A percentile compares a stretch with the other conserved stretches of the same genome.
Conservation (phyloP, 1,140 invertebrate species). For the Drosophila biarmipes region DNA sequence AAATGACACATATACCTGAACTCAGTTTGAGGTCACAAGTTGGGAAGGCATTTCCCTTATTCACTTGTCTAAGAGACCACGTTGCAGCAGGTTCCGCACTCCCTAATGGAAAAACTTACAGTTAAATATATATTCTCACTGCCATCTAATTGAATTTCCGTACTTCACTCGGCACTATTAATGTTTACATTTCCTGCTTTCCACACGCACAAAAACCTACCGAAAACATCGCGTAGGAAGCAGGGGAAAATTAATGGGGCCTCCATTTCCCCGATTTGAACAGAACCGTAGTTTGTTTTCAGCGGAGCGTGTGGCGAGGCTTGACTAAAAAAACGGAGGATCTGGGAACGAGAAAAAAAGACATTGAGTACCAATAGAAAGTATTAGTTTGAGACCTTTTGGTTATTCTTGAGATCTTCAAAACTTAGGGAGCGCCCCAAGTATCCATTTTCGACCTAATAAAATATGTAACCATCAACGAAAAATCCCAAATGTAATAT, state of each 20-base stretch:
- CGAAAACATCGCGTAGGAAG: slow-evolving; percentile 11
- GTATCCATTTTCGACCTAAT: neutral
- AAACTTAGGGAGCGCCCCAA: neutral
- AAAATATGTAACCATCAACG: neutral
- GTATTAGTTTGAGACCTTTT: neutral
- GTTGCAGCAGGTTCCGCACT: slow-evolving; percentile 15
- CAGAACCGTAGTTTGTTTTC: slow-evolving; percentile 29
- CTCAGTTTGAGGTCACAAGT: neutral
- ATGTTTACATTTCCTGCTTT: slow-evolving; percentile 61
- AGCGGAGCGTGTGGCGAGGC: neutral
- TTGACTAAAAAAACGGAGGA: slow-evolving; percentile 34
- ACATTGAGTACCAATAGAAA: neutral
- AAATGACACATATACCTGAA: slow-evolving; percentile 14
- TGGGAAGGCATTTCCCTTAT: neutral
- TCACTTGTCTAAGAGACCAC: neutral
- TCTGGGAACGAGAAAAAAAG: slow-evolving; percentile 11
- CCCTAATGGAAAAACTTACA: neutral
- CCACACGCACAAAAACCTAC: slow-evolving; percentile 25
- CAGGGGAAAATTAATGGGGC: slow-evolving; percentile 16
- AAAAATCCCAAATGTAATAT: too few species aligned
- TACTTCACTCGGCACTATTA: slow-evolving; percentile 38
- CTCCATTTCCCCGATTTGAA: slow-evolving; percentile 13
- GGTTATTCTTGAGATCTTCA: neutral
- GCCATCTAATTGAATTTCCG: slow-evolving; percentile 62
- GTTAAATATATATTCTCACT: slow-evolving; percentile 32